Evolutionary conservation across 2,113 vertebrate genomes (phyloP).

Genomic region (Lagopus muta): DNA sequence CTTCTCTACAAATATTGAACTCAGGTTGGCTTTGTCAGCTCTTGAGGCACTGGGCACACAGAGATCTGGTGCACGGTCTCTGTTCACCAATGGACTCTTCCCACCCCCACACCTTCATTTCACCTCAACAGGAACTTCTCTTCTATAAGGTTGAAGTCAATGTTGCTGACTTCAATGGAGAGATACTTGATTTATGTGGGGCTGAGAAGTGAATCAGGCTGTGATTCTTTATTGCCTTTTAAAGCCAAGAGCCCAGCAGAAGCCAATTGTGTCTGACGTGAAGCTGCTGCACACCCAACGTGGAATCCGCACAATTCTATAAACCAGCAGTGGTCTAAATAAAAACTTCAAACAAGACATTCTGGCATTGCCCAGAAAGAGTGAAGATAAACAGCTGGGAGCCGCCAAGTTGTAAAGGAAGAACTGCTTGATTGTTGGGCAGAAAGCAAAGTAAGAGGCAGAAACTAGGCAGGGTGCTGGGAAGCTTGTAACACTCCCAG

Average conservation of each 20-base stretch:
- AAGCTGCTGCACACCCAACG: constrained; percentile 53
- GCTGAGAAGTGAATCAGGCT: background rate
- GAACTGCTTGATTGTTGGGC: constrained; percentile 48
- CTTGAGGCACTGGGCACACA: background rate
- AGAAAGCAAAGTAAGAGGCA: constrained; percentile 60
- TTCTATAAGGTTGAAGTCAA: background rate
- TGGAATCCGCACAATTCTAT: constrained; percentile 64
- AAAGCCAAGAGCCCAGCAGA: constrained; percentile 58
- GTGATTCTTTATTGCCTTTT: constrained; percentile 40
- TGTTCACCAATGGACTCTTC: rapidly evolving
- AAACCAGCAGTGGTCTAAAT: constrained; percentile 70
- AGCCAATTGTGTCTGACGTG: constrained; percentile 49
- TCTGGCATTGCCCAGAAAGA: constrained; percentile 52
- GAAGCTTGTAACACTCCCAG: constrained; percentile 45
- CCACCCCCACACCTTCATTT: background rate
- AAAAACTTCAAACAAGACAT: constrained; percentile 68
- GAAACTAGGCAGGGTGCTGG: constrained; percentile 28
- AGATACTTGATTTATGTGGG: background rate
- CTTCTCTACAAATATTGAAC: background rate
- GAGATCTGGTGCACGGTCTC: background rate
- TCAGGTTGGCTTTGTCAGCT: rapidly evolving
- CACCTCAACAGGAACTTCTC: background rate
- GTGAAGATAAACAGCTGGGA: constrained; percentile 64
- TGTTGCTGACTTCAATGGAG: background rate
- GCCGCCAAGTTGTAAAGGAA: constrained; percentile 44